Evolutionary conservation across 92 coral and sea anemone species (phyloP).

Genomic region (Zoanthus sansibaricus): DNA sequence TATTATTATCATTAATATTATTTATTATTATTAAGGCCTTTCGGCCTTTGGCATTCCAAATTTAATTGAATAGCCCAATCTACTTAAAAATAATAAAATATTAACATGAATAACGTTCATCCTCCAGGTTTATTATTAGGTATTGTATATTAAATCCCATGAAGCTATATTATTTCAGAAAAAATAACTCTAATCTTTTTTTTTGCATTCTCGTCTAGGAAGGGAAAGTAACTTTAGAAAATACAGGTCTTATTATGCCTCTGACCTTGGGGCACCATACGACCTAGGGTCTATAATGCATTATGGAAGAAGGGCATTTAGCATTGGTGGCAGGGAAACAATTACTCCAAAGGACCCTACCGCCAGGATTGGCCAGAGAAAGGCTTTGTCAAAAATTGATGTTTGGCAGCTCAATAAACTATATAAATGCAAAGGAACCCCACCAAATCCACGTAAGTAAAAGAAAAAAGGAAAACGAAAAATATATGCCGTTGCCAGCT

Average conservation of each 20-base stretch:
- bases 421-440: slow-evolving; percentile 15
- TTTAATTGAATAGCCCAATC: too few relatives aligned
- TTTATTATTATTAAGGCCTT: too few relatives aligned
- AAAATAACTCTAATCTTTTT: too few relatives aligned
- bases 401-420: slow-evolving; percentile 35
- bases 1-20: too few relatives aligned
- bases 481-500: too few relatives aligned
- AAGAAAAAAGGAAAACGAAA: too few relatives aligned
- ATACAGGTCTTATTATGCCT: background rate
- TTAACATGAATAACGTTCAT: too few relatives aligned
- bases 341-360: slow-evolving; percentile 30
- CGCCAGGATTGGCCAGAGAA: slow-evolving; percentile 36
- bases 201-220: background rate
- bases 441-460: slow-evolving; percentile 25
- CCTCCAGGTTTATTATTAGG: too few relatives aligned
- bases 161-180: too few relatives aligned
- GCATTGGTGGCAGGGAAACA: background rate
- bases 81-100: too few relatives aligned
- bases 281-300: slow-evolving; percentile 35
- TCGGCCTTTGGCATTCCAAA: too few relatives aligned
- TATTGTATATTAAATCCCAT: too few relatives aligned
- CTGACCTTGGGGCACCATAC: slow-evolving; percentile 23
- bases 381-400: slow-evolving; percentile 36
- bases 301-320: slow-evolving; percentile 23
- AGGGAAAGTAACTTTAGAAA: background rate